Evolutionary conservation across 1,140 invertebrate genomes (phyloP), one percentile per base, ranked within the genome.

Genomic region (Bombus confusus): DNA sequence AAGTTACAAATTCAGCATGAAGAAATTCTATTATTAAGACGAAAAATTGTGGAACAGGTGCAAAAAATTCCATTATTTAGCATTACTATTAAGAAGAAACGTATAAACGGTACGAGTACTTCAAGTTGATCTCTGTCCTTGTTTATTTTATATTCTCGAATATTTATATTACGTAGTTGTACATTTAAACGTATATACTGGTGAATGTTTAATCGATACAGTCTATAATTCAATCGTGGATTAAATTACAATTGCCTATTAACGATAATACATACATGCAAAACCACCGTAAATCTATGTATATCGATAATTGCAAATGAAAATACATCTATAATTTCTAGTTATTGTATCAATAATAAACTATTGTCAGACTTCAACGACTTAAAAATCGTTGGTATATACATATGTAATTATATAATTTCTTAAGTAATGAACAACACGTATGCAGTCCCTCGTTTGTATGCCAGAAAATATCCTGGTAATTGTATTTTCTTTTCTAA

Each of bases 181-280:
- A n/a, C 15, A 31, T 71, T 69, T 39, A n/a, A 28, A 39, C 28
- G 28, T 62, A 13, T 37, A 28, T 52, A n/a, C 3, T n/a, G 1
- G 9, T 39, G 4, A 28, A 15, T 25, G 25, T 66, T 34, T 22
- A 39, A 31, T 13, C 8, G 69, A 22, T 39, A n/a, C 3, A 69
- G 79, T 86, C 88, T 59, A 86, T 89, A 87, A 89, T 81, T 81
- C 41, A 80, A 74, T 84, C 69, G 78, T 34, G 52, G 74, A 90
- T 90, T 89, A 80, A 87, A 90, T 89, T 89, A 76, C 81, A 73
- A 84, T 89, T 76, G 28, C 34, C 75, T 81, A 84, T 89, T 83
- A 86, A 83, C 80, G 80, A 86, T n/a, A 47, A 18, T n/a, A 28
- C 9, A 37, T 66, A 34, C 71, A 18, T 79, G 79, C 73, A 64